Base-by-base conservation (phyloP, 2,888 invertebrate species). In the Drosophila greeni region DNA sequence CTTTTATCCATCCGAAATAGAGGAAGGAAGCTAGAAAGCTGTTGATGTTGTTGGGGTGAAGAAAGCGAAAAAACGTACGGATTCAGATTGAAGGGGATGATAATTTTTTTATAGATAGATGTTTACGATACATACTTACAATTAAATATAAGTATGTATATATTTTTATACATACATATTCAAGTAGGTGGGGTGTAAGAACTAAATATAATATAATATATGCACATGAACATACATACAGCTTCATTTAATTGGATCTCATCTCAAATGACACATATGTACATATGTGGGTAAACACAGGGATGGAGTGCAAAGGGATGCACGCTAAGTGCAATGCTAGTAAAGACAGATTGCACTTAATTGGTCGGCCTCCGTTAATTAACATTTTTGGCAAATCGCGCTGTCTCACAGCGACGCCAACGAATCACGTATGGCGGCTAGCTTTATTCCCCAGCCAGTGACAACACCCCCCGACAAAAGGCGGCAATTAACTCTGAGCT, bases 401-500 rank as follows among this genome's bases (percentile, higher is more conserved):
- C 66, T 58, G 70, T 66, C 66, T 74, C 71, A 40, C 47, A 14
- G 23, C 29, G 37, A 29, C 61, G 51, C 61, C 67, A 74, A 76
- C 76, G 82, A 77, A 77, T 77, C 76, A 71, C 71, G 57, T 54
- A 66, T 64, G 69, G 47, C 58, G 66, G 49, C 58, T 49, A 26
- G 31, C 31, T 20, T 14, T 20, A 18, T 47, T 31, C 43, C 40
- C 66, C 51, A 78, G 52, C 82, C 82, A 76, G 78, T 78, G 75
- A 61, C 65, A 71, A 60, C 60, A 23, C 45, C 45, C 26, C 45
- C 45, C 59, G 48, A 64, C 43, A 43, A 66, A 67, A 66, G 60
- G 75, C 70, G 75, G 75, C 81, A 77, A 77, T 77, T 77, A 77
- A 75, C 70, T 74, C 16, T 69, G 54, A 61, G 52, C 48, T 57